phyloP scores from a whole-genome alignment of 2,113 vertebrate species.

The Neogale vison region DNA sequence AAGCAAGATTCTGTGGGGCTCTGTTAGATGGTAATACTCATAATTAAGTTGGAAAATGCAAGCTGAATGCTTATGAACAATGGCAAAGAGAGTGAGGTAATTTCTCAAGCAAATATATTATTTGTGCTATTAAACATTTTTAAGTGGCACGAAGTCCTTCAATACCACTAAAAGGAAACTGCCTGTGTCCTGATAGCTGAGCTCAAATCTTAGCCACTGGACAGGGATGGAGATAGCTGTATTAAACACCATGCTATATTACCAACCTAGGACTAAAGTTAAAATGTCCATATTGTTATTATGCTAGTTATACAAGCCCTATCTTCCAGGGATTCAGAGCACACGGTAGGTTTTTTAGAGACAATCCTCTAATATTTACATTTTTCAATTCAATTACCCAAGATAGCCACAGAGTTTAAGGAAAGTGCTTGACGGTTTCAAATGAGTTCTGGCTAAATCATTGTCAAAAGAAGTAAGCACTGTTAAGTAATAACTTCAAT shows the following conservation, averaged over 20 bases:
- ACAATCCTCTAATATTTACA: not conserved
- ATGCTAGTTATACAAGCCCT: not conserved
- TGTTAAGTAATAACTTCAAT: not conserved
- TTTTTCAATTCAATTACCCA: not conserved
- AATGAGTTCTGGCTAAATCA: not conserved
- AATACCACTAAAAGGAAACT: not conserved
- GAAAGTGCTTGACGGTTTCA: not conserved
- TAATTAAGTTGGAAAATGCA: conserved; percentile 24
- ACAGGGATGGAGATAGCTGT: not conserved
- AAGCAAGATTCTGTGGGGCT: not conserved
- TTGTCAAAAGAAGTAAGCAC: not conserved
- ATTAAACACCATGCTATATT: not conserved
- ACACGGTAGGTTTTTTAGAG: not conserved
- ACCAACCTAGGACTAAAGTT: not conserved
- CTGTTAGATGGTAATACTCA: not conserved
- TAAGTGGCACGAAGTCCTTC: not conserved
- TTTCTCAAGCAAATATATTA: not conserved
- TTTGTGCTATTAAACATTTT: not conserved
- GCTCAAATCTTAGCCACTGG: not conserved
- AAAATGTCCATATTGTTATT: not conserved
- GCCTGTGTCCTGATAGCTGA: not conserved
- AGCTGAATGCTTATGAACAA: not conserved
- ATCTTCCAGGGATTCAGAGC: not conserved
- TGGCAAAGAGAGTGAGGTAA: not conserved
- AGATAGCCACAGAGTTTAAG: not conserved